Percentiles rank a stretch among this genome's conserved stretches.
Evolutionary conservation across 2,888 invertebrate genomes (phyloP).

Genomic region (Erebia epiphron): DNA sequence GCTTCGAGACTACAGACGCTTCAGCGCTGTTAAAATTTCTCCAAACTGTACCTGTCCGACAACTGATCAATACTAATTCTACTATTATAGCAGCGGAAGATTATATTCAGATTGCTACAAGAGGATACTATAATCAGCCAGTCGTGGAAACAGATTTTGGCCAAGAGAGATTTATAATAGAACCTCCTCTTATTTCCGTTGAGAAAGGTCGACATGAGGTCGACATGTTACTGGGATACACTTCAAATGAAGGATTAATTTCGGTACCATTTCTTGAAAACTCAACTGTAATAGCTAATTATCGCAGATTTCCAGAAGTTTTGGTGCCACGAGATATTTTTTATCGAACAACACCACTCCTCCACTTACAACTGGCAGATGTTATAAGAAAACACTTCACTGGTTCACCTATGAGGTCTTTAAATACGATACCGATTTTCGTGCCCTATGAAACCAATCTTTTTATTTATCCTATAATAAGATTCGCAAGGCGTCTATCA

Average conservation of each 20-base stretch:
- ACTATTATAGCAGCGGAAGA: constrained; percentile 51
- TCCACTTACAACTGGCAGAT: constrained; percentile 49
- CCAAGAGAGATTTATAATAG: constrained; percentile 51
- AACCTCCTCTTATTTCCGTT: constrained; percentile 47
- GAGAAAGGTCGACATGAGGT: constrained; percentile 72
- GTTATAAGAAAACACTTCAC: constrained; percentile 55
- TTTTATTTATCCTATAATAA: constrained; percentile 47
- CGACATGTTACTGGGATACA: constrained; percentile 56
- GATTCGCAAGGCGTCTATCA: constrained; percentile 44
- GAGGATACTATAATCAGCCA: constrained; percentile 55
- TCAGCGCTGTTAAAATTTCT: constrained; percentile 45
- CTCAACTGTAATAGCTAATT: no score
- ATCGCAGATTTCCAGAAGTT: no score
- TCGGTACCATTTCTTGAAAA: no score
- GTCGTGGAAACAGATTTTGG: constrained; percentile 61
- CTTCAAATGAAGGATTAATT: no score
- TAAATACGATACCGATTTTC: constrained; percentile 44
- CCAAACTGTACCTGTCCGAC: constrained; percentile 43
- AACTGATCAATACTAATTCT: constrained; percentile 49
- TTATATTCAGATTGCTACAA: constrained; percentile 43
- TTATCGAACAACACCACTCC: constrained; percentile 41
- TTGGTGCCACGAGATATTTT: constrained; percentile 53
- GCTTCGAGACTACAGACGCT: constrained; percentile 52
- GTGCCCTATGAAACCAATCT: constrained; percentile 46
- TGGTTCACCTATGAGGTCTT: constrained; percentile 44